Evolutionary conservation across 2,797 vertebrate species (phyloP).

Genomic region (Anomalospiza imberbis): DNA sequence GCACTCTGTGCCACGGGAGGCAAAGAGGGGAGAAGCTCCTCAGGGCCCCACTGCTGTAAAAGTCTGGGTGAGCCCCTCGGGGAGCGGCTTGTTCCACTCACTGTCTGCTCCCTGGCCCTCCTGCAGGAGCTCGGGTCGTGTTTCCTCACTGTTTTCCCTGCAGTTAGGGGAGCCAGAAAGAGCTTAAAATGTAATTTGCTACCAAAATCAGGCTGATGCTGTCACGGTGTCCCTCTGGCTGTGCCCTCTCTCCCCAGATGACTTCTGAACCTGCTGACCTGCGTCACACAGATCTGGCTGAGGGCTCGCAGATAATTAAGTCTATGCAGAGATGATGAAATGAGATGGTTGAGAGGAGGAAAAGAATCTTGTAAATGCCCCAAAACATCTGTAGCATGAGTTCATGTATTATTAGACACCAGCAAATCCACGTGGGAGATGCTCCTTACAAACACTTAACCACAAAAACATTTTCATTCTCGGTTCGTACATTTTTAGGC

Average conservation of each 20-base stretch:
- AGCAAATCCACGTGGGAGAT: slow-evolving; percentile 32
- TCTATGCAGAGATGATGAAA: not conserved
- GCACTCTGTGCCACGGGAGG: not conserved
- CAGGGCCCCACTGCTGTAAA: not conserved
- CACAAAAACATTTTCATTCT: slow-evolving; percentile 47
- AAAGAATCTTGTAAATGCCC: not conserved
- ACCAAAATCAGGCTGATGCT: not conserved
- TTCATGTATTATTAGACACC: slow-evolving; percentile 43
- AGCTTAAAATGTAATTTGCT: not conserved
- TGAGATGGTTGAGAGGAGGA: not conserved
- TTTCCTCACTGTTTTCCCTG: not conserved
- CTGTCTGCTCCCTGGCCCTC: not conserved
- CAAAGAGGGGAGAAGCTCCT: not conserved
- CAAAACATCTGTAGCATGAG: slow-evolving; percentile 37
- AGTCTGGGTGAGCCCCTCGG: not conserved
- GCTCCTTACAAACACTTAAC: slow-evolving; percentile 25
- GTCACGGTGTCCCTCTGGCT: not conserved
- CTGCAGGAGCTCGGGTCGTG: fast-evolving
- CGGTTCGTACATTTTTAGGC: not conserved
- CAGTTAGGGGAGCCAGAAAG: not conserved
- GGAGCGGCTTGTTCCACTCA: not conserved
- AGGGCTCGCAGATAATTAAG: not conserved
- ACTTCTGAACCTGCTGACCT: not conserved
- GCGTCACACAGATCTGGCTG: not conserved
- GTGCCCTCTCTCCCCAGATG: not conserved